Evolutionary conservation across 2,797 vertebrate genomes (phyloP).

Genomic region (Malacoraja senta): DNA sequence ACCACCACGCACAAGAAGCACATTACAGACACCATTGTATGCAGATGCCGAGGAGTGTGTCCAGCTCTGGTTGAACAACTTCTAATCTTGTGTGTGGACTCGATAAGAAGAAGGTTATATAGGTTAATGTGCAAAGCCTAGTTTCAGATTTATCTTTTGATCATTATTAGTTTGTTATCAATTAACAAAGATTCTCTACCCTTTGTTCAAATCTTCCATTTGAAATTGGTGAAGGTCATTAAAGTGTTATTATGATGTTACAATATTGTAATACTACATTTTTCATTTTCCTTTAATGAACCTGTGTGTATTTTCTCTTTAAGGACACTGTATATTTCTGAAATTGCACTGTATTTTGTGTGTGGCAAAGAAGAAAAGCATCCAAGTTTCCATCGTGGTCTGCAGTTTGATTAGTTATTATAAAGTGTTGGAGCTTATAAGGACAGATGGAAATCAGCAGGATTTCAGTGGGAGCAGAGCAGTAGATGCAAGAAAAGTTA

Average conservation of each 20-base stretch:
- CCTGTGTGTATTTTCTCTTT: too few species aligned
- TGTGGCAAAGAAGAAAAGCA: background rate
- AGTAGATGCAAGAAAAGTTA: background rate
- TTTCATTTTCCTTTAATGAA: too few species aligned
- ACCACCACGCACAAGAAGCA: too few species aligned
- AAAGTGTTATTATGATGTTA: too few species aligned
- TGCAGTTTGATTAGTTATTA: too few species aligned
- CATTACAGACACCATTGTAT: too few species aligned
- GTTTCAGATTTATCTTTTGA: background rate
- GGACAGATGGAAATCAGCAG: background rate
- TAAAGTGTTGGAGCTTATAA: too few species aligned
- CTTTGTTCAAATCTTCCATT: background rate
- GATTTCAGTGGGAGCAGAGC: background rate
- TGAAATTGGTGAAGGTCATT: background rate
- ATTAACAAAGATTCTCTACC: background rate
- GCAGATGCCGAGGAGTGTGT: too few species aligned
- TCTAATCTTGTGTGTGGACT: too few species aligned
- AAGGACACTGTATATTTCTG: background rate
- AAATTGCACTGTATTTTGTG: background rate
- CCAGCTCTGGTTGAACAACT: too few species aligned
- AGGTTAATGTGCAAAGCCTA: background rate
- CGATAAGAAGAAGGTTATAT: background rate
- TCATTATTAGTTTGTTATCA: background rate
- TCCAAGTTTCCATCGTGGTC: too few species aligned
- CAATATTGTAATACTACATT: too few species aligned